Percentiles rank a stretch among this genome's conserved stretches.
Evolutionary conservation across 2,797 vertebrate species (phyloP).

Genomic region (Pterois miles): DNA sequence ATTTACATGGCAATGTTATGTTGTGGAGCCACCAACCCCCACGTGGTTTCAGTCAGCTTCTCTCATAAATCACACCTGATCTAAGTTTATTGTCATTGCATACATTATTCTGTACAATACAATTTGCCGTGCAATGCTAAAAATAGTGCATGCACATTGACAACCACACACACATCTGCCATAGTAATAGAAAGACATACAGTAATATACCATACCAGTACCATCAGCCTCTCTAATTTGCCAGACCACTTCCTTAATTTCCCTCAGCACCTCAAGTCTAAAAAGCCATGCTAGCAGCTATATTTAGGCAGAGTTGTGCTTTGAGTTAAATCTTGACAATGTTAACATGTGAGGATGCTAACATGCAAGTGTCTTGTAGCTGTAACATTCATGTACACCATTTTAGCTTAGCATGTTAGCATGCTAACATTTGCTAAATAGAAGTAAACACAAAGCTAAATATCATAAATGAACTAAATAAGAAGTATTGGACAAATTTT

Average conservation of each 20-base stretch:
- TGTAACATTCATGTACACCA: not conserved
- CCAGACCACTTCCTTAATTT: not conserved
- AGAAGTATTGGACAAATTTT: not conserved
- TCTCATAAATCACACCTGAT: slow-evolving; percentile 1
- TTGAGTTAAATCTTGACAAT: not conserved
- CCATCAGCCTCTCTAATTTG: not conserved
- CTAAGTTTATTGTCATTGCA: not conserved
- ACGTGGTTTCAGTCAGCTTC: slow-evolving; percentile 4
- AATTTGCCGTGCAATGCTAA: no score
- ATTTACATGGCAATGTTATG: not conserved
- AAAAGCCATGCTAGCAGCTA: not conserved
- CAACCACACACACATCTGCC: no score
- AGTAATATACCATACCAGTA: not conserved
- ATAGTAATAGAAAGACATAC: no score
- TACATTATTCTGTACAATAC: no score
- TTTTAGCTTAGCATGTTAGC: no score
- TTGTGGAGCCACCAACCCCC: not conserved
- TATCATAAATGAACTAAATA: no score
- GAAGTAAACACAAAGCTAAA: no score
- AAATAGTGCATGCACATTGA: no score
- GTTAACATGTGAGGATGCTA: not conserved
- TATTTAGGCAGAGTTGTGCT: not conserved
- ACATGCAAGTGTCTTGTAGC: not conserved
- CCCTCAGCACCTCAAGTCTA: not conserved
- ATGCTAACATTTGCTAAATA: no score